A percentile compares a stretch with the other conserved stretches of the same genome.
Evolutionary conservation across 2,888 invertebrate genomes (phyloP).

Genomic region (Aplocera efformata): DNA sequence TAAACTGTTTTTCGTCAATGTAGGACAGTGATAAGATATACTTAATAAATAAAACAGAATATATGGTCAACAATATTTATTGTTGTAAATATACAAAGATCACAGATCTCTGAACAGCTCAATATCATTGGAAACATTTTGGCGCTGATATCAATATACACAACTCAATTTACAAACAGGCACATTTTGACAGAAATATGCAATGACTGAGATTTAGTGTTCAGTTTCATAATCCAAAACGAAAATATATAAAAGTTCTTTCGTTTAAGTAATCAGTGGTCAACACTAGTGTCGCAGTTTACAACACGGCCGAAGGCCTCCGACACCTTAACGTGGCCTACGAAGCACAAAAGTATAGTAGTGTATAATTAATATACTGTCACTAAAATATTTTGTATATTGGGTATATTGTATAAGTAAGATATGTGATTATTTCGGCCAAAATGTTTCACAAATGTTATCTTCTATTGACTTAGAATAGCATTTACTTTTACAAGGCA

Average conservation of each 20-base stretch:
- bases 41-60: constrained; percentile 25
- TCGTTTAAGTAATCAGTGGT: too few relatives aligned
- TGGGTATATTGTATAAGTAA: too few relatives aligned
- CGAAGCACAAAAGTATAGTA: too few relatives aligned
- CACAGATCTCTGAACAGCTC: constrained; percentile 64
- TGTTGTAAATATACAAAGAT: constrained; percentile 69
- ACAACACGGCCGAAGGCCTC: too few relatives aligned
- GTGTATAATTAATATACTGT: too few relatives aligned
- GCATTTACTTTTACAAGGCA: constrained; percentile 54
- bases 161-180: constrained; percentile 2
- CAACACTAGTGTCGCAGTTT: too few relatives aligned
- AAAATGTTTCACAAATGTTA: constrained; percentile 64
- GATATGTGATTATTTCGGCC: constrained; percentile 28
- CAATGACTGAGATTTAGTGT: neutral
- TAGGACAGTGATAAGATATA: too few relatives aligned
- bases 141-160: constrained; percentile 24
- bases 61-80: constrained; percentile 66
- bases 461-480: constrained; percentile 64
- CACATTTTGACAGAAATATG: constrained; percentile 1
- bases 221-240: too few relatives aligned
- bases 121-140: constrained; percentile 53
- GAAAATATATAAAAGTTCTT: too few relatives aligned
- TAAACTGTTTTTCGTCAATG: too few relatives aligned
- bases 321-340: too few relatives aligned
- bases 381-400: too few relatives aligned